Percentiles rank a stretch among this genome's conserved stretches.
Conservation (phyloP, 2,888 invertebrate genomes). For the Hypercompe scribonia region DNA sequence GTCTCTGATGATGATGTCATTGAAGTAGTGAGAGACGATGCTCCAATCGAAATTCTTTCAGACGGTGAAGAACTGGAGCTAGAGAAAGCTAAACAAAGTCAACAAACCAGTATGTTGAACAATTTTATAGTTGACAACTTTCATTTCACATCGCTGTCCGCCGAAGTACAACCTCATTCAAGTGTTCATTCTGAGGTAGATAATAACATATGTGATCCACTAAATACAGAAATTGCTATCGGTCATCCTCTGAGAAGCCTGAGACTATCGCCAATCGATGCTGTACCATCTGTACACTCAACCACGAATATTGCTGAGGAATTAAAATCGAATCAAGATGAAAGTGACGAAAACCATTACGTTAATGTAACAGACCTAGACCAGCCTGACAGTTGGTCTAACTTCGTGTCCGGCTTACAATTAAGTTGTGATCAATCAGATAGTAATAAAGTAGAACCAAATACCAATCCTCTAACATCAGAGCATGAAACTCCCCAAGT, state of each 20-base stretch:
- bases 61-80: conserved; percentile 77
- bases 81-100: conserved; percentile 53
- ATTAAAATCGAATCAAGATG: conserved; percentile 39
- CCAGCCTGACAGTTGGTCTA: conserved; percentile 26
- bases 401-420: conserved; percentile 16
- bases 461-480: neutral
- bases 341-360: conserved; percentile 55
- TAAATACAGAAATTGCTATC: conserved; percentile 38
- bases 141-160: conserved; percentile 54
- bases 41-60: conserved; percentile 80
- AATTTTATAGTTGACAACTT: conserved; percentile 39
- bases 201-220: conserved; percentile 55
- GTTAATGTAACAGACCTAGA: conserved; percentile 58
- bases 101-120: conserved; percentile 27
- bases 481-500: neutral
- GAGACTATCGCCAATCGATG: conserved; percentile 21
- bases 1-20: conserved; percentile 81
- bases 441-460: conserved; percentile 18
- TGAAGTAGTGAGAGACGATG: conserved; percentile 80
- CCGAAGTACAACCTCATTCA: conserved; percentile 45
- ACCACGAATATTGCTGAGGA: conserved; percentile 21
- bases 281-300: conserved; percentile 19
- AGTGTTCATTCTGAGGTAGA: conserved; percentile 43
- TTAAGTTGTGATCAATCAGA: conserved; percentile 25
- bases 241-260: conserved; percentile 31